Evolutionary conservation across 2,797 vertebrate species (phyloP), one percentile per base, ranked within the genome.

Genomic region (Chanos chanos): DNA sequence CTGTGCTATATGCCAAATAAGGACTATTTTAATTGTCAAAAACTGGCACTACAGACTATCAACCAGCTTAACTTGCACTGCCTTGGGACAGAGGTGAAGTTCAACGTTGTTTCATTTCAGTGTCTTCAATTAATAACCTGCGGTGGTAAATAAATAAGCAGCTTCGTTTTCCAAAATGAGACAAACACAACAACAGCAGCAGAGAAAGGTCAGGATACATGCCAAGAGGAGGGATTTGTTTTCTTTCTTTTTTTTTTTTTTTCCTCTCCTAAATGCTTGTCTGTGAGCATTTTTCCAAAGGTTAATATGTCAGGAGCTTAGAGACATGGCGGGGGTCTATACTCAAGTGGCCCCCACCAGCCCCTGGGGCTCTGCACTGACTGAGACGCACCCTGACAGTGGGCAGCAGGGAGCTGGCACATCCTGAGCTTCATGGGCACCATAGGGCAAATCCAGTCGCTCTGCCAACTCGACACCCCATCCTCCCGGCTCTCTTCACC

Each of bases 181-280:
- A 82, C 78, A 78, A 52, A 34, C 68, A 82, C 80, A 67, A 69
- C 43, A 82, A 84, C 86, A 89, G 16, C 1, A 39, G 87, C 86
- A 88, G 77, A 77, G 82, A 94, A 94, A 94, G 92, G 90, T 93
- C 89, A 91, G 72, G 75, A 85, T 85, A 85, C 86, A 86, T 89
- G 89, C 88, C 85, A 86, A n/a, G 56, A 47, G 40, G 51, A 61
- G 57, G 24, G 39, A 45, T 63, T 54, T 62, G 73, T 66, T 43
- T 16, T 54, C 30, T 72, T 70, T 80, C 39, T 45, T 63, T 54
- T 62, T 73, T 66, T 43, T 16, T 54, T 30, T 72, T 70, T 80
- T 66, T 86, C 92, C 91, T 89, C 92, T 90, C 68, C 88, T 89
- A 89, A 91, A 89, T 86, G 89, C 88, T 90, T 87, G 88, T 90